Evolutionary conservation across 2,888 invertebrate species (phyloP), one percentile per base, ranked within the genome.

Genomic region (Rhagophthalmus giganteus): DNA sequence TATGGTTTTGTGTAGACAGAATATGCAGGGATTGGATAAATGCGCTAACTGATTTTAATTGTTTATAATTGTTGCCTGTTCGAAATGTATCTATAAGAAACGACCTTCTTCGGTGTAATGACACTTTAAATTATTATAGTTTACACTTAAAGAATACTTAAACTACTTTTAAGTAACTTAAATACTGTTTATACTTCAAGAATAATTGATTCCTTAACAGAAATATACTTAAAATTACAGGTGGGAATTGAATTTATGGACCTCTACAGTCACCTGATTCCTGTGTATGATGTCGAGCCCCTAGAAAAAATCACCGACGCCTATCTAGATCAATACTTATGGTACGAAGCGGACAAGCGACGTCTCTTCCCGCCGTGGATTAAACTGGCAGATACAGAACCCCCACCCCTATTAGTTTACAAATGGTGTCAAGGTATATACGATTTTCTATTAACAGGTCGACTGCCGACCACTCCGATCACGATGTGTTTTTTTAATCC

Each of bases 211-310:
- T 5, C 9, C n/a, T 5, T 11, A 28, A 28, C 9, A 9, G 10
- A 9, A 27, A 27, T 27, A 27, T 8, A 8, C 9, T 14, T 15
- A 20, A 8, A 27, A 8, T 26, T 34, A 12, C 49, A 64, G 63
- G 90, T 94, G 48, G 97, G 98, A 30, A 99, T 99, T 67, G 99
- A 99, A 75, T 99, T 99, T 75, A 99, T 99, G 99, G 99, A 99
- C 74, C 80, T 99, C 45, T 99, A 99, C 79, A 97, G 96, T 52
- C 98, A 99, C 71, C 76, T 99, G 55, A 95, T 99, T 56, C 99
- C 99, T 0, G 99, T 99, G 0, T 99, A 99, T 73, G 99, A 99
- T 72, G 97, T 99, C 28, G 99, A 99, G 69, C 99, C 99, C 0
- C 77, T 99, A 44, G 99, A 99, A 76, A 99, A 99, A 78, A 99